phyloP scores from a whole-genome alignment of 2,797 vertebrate species.

The Meriones psammophilus region DNA sequence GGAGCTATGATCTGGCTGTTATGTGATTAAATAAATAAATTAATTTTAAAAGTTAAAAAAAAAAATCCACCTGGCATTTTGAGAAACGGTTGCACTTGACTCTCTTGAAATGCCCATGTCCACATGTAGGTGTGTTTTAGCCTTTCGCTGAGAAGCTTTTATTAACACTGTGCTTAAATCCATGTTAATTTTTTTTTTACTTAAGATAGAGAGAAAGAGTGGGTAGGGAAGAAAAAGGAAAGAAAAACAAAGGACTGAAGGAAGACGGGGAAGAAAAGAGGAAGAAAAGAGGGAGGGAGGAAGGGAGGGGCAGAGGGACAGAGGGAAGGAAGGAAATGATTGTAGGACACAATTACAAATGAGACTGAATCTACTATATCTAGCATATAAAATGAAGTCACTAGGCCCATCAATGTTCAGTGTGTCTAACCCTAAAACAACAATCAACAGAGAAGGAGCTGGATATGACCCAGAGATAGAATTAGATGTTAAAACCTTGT shows the following conservation, averaged over 20 bases:
- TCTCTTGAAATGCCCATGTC: background rate
- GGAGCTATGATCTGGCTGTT: no score
- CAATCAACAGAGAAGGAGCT: background rate
- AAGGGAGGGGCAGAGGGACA: accelerated
- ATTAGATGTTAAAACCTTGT: background rate
- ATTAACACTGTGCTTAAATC: background rate
- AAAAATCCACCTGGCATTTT: background rate
- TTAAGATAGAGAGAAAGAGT: background rate
- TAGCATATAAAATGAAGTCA: background rate
- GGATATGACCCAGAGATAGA: background rate
- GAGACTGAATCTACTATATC: background rate
- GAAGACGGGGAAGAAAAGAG: background rate
- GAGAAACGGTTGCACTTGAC: background rate
- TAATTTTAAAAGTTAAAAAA: no score
- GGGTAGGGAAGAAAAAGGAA: no score
- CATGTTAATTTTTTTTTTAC: background rate
- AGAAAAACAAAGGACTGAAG: background rate
- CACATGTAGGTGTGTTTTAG: background rate
- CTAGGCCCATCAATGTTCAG: background rate
- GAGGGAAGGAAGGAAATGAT: background rate
- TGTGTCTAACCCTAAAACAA: background rate
- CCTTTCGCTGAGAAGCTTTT: background rate
- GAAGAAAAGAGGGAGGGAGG: accelerated
- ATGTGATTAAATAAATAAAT: no score
- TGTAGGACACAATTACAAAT: background rate